Base-by-base conservation (phyloP, 2,113 vertebrate genomes). In the Nothobranchius furzeri region DNA sequence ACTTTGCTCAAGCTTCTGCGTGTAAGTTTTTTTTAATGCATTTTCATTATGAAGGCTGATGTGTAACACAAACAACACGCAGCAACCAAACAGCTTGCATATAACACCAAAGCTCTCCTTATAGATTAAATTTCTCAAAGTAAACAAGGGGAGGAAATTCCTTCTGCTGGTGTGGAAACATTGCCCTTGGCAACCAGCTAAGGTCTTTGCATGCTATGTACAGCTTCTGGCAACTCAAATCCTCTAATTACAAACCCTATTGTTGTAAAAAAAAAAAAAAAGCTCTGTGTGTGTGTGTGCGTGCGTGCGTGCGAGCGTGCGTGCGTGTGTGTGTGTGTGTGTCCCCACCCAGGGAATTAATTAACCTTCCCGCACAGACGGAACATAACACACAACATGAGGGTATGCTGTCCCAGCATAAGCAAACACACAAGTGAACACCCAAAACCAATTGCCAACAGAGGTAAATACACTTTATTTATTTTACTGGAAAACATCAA, bases 261-360 rank as follows among this genome's bases (percentile, higher is more conserved):
- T 67, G 82, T 73, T 9, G 11, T 40, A 17, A 64, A 65, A 58
- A 36, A 48, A 30, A 30, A 7, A 6, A 6, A 37, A 37, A 20
- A 30, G 30, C 30, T 3, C 3, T 40, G 37, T 40, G 37, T 40
- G 37, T 1, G 37, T 9, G 37, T 9, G 37, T 40, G 37, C 53
- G 59, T 56, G 49, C 51, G 52, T 76, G 75, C 52, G 43, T 14
- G 46, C 4, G 4, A 11, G 48, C 1, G 37, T 9, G 37, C 1
- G 37, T 40, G 37, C 53, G 59, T 56, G 49, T 54, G 52, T 76
- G 75, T 52, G 43, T 14, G 46, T 4, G 4, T 13, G 48, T 45
- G 48, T 72, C 67, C 30, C 30, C 30, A 30, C 30, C 30, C 50
- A 36, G 83, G 79, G 76, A 78, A 74, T 83, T 80, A 81, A 81